Conservation (phyloP, 2,113 vertebrate genomes). For the Semicossyphus pulcher region DNA sequence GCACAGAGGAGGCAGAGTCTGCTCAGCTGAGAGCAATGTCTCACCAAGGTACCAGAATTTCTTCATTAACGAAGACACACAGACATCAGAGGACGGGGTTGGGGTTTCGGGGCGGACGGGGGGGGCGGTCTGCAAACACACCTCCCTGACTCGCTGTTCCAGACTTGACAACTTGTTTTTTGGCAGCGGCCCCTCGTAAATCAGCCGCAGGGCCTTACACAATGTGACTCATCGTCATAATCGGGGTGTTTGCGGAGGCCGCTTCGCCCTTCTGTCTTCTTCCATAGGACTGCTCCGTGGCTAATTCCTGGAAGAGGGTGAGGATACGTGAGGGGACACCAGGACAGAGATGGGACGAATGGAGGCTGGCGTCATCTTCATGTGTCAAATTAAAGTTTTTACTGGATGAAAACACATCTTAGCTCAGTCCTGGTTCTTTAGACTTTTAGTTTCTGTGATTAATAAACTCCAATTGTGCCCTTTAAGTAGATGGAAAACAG, state of each 20-base stretch:
- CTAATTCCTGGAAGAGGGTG: slow-evolving; percentile 66
- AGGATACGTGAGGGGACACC: slow-evolving; percentile 40
- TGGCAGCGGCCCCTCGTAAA: slow-evolving; percentile 71
- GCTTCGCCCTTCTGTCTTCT: slow-evolving; percentile 28
- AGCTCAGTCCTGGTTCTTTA: background rate
- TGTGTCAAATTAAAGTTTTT: background rate
- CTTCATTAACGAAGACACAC: slow-evolving; percentile 86
- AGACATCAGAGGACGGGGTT: slow-evolving; percentile 82
- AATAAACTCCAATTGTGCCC: background rate
- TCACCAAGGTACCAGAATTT: slow-evolving; percentile 86
- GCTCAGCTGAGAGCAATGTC: slow-evolving; percentile 86
- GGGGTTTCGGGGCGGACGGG: slow-evolving; percentile 61
- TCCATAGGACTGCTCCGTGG: background rate
- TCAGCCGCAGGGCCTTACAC: slow-evolving; percentile 61
- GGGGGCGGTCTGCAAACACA: slow-evolving; percentile 80
- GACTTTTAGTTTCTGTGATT: background rate
- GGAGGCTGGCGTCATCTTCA: background rate
- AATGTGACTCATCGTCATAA: slow-evolving; percentile 68
- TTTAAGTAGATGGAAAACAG: no score
- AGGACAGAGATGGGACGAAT: slow-evolving; percentile 9
- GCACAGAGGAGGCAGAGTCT: slow-evolving; percentile 67
- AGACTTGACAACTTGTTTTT: slow-evolving; percentile 80
- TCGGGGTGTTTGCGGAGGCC: slow-evolving; percentile 52
- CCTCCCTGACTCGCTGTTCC: slow-evolving; percentile 70
- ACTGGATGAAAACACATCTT: background rate